Evolutionary conservation across 2,797 vertebrate genomes (phyloP).

Genomic region (Sandelia bainsii): DNA sequence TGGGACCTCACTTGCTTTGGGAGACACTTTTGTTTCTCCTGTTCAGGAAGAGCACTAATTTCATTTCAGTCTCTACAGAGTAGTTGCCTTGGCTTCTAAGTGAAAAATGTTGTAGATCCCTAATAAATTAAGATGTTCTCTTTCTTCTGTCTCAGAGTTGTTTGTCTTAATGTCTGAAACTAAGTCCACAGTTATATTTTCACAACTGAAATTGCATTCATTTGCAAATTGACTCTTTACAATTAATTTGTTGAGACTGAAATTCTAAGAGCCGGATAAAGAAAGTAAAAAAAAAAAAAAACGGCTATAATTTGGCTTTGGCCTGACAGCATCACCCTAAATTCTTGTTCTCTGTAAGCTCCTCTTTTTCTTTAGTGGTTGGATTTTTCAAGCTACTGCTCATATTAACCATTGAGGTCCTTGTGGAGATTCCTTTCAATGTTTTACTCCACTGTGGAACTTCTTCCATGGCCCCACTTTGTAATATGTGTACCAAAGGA

Average conservation of each 20-base stretch:
- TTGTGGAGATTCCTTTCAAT: background rate
- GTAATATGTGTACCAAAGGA: conserved; percentile 10
- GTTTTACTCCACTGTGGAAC: conserved; percentile 1
- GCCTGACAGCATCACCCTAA: conserved; percentile 53
- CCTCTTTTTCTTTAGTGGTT: conserved; percentile 33
- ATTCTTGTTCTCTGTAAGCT: conserved; percentile 47
- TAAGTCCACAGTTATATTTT: conserved; percentile 94
- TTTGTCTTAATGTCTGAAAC: conserved; percentile 92
- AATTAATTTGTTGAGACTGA: conserved; percentile 91
- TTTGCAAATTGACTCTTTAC: conserved; percentile 92
- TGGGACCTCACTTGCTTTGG: conserved; percentile 73
- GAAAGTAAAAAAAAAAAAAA: conserved; percentile 90
- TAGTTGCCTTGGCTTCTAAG: conserved; percentile 95
- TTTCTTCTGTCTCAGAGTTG: conserved; percentile 86
- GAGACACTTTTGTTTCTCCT: conserved; percentile 75
- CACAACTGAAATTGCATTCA: conserved; percentile 95
- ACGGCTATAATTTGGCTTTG: conserved; percentile 90
- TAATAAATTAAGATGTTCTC: conserved; percentile 94
- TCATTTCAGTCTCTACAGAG: conserved; percentile 83
- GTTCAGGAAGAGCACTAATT: conserved; percentile 78
- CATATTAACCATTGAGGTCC: conserved; percentile 19
- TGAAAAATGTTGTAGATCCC: conserved; percentile 94
- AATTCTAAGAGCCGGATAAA: conserved; percentile 94
- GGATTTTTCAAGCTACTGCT: conserved; percentile 38
- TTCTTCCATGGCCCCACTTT: background rate